These are phyloP conservation scores for Myripristis jacobus DNA, from an alignment of 2,797 vertebrate species.

Conservation along the genomic window DNA sequence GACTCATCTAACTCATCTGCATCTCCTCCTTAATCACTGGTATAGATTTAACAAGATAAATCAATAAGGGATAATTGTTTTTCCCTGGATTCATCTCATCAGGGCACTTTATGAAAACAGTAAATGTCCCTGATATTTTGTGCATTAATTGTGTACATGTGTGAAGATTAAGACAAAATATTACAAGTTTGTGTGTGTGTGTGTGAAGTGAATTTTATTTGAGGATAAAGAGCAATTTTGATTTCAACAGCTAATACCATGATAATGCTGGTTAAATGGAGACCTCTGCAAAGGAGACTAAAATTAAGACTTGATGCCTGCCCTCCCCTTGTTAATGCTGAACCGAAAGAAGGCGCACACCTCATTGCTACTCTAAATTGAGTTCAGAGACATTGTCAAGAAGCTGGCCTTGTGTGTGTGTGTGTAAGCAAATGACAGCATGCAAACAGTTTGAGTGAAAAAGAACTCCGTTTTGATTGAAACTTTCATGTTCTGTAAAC, in stretches of 20 bases:
- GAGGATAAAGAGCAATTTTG: background rate
- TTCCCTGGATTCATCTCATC: background rate
- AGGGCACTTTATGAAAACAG: rapidly evolving
- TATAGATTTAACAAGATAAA: background rate
- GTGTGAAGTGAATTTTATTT: background rate
- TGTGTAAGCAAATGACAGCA: constrained; percentile 76
- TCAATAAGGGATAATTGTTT: background rate
- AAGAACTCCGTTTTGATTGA: constrained; percentile 75
- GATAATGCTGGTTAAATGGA: background rate
- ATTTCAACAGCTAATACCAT: too few relatives aligned
- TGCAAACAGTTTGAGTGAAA: constrained; percentile 73
- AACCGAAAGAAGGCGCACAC: constrained; percentile 28
- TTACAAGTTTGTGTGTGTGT: too few relatives aligned
- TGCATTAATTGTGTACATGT: too few relatives aligned
- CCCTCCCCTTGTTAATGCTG: constrained; percentile 1
- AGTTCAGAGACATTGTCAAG: constrained; percentile 57
- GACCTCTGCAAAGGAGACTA: background rate
- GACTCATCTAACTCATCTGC: background rate
- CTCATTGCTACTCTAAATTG: constrained; percentile 34
- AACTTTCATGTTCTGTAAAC: constrained; percentile 74
- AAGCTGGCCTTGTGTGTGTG: constrained; percentile 62
- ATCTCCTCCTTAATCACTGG: background rate
- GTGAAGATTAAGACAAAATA: too few relatives aligned
- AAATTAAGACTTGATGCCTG: background rate
- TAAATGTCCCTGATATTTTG: too few relatives aligned